These are phyloP conservation scores for Halyomorpha halys DNA, from an alignment of 1,140 invertebrate genomes.

Conservation along the genomic window DNA sequence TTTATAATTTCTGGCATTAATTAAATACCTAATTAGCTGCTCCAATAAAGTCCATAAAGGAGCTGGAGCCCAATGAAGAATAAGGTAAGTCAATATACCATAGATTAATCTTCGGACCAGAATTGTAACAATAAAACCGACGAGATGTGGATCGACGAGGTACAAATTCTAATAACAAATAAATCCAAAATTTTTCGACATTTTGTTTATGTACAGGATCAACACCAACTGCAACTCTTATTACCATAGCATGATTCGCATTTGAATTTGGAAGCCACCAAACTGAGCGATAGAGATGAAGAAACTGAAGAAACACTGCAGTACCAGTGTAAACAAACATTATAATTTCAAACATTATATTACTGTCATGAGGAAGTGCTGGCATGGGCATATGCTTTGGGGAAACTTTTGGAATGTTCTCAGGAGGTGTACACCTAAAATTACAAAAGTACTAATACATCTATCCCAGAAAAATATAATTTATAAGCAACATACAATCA, in stretches of 20 bases:
- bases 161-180: conserved; percentile 78
- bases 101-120: conserved; percentile 68
- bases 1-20: not conserved
- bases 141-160: conserved; percentile 77
- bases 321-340: conserved; percentile 69
- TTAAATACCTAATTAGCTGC: conserved; percentile 36
- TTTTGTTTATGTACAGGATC: too few relatives aligned
- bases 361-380: conserved; percentile 67
- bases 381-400: conserved; percentile 80
- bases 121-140: conserved; percentile 70
- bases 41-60: conserved; percentile 34
- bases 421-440: not conserved
- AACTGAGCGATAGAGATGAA: conserved; percentile 90
- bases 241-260: conserved; percentile 75
- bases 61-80: conserved; percentile 27
- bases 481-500: not conserved
- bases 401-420: conserved; percentile 28
- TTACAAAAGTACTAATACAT: not conserved
- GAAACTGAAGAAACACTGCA: conserved; percentile 69
- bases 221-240: too few relatives aligned
- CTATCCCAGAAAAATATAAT: not conserved
- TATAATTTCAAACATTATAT: conserved; percentile 76
- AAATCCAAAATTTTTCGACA: too few relatives aligned
- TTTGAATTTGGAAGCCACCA: conserved; percentile 94
- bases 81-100: conserved; percentile 42